phyloP scores from a whole-genome alignment of 2,888 invertebrate genomes.

The Notodonta ziczac region DNA sequence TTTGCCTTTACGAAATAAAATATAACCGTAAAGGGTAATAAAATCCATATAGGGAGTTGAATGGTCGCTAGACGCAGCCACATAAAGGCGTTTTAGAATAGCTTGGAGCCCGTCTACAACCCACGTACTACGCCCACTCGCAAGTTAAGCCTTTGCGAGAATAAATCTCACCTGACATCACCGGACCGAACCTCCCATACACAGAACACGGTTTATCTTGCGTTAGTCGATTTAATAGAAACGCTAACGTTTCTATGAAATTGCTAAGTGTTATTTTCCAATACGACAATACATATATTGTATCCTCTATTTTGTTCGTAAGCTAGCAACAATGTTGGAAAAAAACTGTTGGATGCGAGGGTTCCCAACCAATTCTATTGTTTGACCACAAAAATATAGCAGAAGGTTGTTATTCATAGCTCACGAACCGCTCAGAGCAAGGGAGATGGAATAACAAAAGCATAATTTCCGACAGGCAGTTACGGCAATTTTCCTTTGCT shows the following conservation, averaged over 20 bases:
- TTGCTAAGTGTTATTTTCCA: constrained; percentile 21
- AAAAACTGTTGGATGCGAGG: constrained; percentile 43
- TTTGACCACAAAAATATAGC: constrained; percentile 42
- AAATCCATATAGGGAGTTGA: constrained; percentile 59
- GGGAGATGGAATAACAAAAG: constrained; percentile 31
- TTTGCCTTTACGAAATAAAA: constrained; percentile 47
- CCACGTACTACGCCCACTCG: constrained; percentile 66
- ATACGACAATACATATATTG: constrained; percentile 25
- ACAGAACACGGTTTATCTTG: constrained; percentile 32
- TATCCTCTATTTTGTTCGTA: constrained; percentile 25
- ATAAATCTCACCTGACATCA: constrained; percentile 74
- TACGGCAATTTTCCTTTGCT: constrained; percentile 25
- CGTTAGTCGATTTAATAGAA: constrained; percentile 36
- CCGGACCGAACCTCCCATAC: constrained; percentile 30
- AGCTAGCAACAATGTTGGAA: constrained; percentile 31
- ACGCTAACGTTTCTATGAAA: constrained; percentile 26
- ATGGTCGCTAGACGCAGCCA: constrained; percentile 58
- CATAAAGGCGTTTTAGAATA: constrained; percentile 57
- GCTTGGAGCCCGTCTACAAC: constrained; percentile 57
- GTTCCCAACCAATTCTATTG: constrained; percentile 57
- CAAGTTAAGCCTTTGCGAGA: constrained; percentile 60
- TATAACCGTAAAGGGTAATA: constrained; percentile 56
- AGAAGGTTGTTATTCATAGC: constrained; percentile 35
- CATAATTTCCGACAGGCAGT: constrained; percentile 32
- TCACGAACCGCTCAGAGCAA: constrained; percentile 36